Conservation (phyloP, 2,888 invertebrate genomes). For the Mactromeris polynyma region DNA sequence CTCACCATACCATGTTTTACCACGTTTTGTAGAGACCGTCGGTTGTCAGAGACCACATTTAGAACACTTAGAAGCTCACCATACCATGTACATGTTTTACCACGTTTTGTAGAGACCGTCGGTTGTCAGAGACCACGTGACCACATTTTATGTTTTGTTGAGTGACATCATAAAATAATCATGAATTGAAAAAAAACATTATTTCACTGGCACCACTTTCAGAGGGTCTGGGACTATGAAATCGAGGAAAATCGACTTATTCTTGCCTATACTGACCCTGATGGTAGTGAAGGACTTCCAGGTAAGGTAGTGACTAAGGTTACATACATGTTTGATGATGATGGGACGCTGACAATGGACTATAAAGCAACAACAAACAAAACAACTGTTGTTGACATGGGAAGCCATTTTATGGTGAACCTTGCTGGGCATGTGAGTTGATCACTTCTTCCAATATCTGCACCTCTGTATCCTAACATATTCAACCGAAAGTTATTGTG, state of each 20-base stretch:
- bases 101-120: no score
- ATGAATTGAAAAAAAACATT: no score
- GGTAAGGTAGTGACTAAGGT: slow-evolving; percentile 92
- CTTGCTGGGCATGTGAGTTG: slow-evolving; percentile 93
- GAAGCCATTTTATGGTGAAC: slow-evolving; percentile 96
- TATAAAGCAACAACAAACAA: slow-evolving; percentile 92
- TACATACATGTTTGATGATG: slow-evolving; percentile 91
- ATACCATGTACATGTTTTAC: no score
- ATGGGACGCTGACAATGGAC: slow-evolving; percentile 91
- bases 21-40: no score
- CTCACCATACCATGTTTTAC: no score
- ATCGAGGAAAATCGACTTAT: slow-evolving; percentile 90
- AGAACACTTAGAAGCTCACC: no score
- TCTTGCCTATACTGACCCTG: slow-evolving; percentile 92
- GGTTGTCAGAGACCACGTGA: no score
- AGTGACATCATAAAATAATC: no score
- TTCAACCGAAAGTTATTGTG: no score
- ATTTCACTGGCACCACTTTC: neutral
- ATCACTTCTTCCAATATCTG: neutral
- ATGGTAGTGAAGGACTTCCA: slow-evolving; percentile 95
- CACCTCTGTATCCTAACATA: neutral
- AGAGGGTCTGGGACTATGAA: slow-evolving; percentile 91
- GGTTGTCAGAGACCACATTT: no score
- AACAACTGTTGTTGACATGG: slow-evolving; percentile 94
- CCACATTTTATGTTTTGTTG: no score